phyloP scores from a whole-genome alignment of 2,113 vertebrate species.

The Myotis brandtii region DNA sequence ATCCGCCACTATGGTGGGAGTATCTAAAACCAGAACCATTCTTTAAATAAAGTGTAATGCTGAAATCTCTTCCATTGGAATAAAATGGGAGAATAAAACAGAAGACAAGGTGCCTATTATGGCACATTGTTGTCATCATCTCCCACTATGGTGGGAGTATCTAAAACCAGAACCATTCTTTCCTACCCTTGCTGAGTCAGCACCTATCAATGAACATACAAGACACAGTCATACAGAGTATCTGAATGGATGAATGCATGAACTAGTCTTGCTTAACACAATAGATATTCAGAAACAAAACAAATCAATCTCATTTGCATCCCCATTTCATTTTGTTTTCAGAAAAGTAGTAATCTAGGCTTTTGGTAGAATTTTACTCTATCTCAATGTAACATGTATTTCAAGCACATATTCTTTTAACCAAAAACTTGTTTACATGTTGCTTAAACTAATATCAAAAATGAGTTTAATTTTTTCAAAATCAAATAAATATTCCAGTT shows the following conservation, averaged over 20 bases:
- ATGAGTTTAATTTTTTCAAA: not conserved
- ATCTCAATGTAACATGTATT: not conserved
- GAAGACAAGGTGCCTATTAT: not conserved
- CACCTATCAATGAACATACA: not conserved
- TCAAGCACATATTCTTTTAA: not conserved
- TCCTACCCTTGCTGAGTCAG: not conserved
- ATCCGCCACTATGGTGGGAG: not conserved
- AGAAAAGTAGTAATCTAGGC: not conserved
- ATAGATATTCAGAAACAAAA: not conserved
- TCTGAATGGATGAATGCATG: not conserved
- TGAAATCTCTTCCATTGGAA: not conserved
- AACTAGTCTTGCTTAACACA: not conserved
- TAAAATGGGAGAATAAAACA: not conserved
- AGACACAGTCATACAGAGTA: not conserved
- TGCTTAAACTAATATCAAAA: not conserved
- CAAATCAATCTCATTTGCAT: not conserved
- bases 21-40: not conserved
- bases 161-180: not conserved
- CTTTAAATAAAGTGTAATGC: not conserved
- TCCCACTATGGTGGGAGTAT: not conserved
- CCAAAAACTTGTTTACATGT: not conserved
- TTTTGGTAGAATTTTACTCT: not conserved
- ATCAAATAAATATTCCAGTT: conserved; percentile 38
- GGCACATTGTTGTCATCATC: not conserved
- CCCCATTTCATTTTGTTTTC: too few relatives aligned